Conservation (phyloP, 2,797 vertebrate species). For the Arrhamphus sclerolepis region DNA sequence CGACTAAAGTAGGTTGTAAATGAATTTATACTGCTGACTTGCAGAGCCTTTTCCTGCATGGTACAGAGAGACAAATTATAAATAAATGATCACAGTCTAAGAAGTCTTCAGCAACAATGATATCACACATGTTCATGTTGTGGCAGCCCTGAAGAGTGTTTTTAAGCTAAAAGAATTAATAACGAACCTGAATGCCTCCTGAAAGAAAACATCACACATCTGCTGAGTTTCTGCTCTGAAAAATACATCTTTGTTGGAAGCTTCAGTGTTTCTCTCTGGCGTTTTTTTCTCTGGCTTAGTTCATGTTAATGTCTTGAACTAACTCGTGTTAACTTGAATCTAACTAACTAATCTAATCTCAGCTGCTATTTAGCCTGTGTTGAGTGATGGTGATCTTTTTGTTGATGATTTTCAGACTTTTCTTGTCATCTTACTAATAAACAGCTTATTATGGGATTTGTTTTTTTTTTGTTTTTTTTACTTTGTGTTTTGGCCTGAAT, state of each 20-base stretch:
- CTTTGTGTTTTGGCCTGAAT: conserved; percentile 6
- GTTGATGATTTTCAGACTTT: conserved; percentile 39
- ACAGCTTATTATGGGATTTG: conserved; percentile 21
- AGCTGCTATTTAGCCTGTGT: conserved; percentile 37
- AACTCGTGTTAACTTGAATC: too few relatives aligned
- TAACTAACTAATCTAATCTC: background rate
- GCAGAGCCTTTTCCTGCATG: too few relatives aligned
- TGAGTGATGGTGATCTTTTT: conserved; percentile 49
- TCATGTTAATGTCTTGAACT: too few relatives aligned
- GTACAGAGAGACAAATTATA: too few relatives aligned
- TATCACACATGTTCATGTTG: too few relatives aligned
- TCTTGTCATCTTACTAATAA: conserved; percentile 59
- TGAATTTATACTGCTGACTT: too few relatives aligned
- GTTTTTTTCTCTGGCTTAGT: conserved; percentile 35
- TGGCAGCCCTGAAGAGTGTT: background rate
- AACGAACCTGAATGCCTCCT: background rate
- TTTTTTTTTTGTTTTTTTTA: conserved; percentile 23
- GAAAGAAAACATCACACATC: conserved; percentile 1
- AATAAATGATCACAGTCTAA: too few relatives aligned
- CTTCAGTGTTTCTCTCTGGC: conserved; percentile 14
- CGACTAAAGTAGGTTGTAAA: too few relatives aligned
- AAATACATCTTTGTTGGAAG: conserved; percentile 1
- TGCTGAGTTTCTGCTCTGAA: background rate
- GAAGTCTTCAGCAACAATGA: too few relatives aligned
- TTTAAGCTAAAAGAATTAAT: background rate